Base-by-base conservation (phyloP, 2,113 vertebrate species). In the Phalacrocorax carbo region DNA sequence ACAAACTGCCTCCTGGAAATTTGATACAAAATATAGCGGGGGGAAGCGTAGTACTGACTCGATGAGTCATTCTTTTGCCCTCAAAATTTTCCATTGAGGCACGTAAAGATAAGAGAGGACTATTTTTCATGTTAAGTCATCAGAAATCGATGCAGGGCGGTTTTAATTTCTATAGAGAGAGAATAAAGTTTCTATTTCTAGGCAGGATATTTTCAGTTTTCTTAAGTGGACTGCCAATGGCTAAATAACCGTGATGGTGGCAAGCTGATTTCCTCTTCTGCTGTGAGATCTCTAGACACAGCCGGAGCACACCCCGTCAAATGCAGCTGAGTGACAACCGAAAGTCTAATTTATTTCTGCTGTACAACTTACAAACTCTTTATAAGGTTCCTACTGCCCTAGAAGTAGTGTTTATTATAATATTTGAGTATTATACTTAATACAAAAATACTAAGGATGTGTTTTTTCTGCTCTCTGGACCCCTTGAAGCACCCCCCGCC, bases 1-100 rank as follows among this genome's bases (percentile, higher is more conserved):
- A 95, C 52, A 85, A 95, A 71, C 18, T 72, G 52, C 15, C 60
- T 36, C 57, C 58, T 95, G 91, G 62, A 91, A 69, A 76, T 70
- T 7, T 16, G 48, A 62, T 6, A 73, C 32, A 54, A 85, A 82
- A 66, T 8, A 8, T 3, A 22, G 15, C 4, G 21, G 2, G 10
- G 29, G 38, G 19, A 57, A 70, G 32, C 29, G 42, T 29, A 8
- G 22, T 23, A 29, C 8, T 2, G 34, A 18, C 52, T 76, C 2
- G 2, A 2, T 36, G 80, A 86, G 88, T 84, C n/a, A 17, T 29
- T 34, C n/a, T 57, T 55, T 54, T 58, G 14, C 18, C 2, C 30
- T 89, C 48, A n/a, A 0, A 40, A n/a, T 77, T 89, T 95, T 73
- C 88, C 78, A 57, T 34, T 9, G 17, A 54, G 36, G 16, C 36